phyloP scores from a whole-genome alignment of 2,888 invertebrate genomes.

The Drosophila demipolita region DNA sequence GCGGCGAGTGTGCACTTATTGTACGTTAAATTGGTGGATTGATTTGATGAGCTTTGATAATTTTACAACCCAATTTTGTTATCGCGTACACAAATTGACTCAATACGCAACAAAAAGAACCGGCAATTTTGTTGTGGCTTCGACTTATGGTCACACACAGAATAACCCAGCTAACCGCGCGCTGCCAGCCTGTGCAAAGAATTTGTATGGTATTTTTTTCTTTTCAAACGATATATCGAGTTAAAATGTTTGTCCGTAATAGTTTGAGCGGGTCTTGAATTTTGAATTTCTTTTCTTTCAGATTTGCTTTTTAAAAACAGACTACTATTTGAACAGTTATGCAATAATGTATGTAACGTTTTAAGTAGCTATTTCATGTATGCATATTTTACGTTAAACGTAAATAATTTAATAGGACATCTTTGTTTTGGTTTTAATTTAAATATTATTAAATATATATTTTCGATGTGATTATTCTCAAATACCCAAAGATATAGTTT shows the following conservation, averaged over 20 bases:
- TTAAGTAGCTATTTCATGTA: background rate
- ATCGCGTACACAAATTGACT: conserved; percentile 19
- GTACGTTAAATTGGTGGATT: background rate
- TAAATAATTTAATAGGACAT: background rate
- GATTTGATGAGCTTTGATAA: conserved; percentile 30
- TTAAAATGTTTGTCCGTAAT: background rate
- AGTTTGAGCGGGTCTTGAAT: background rate
- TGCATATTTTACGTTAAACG: background rate
- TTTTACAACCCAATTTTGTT: conserved; percentile 35
- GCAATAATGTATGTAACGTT: background rate
- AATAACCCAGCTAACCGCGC: conserved; percentile 10
- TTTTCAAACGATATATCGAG: background rate
- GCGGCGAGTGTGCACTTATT: background rate
- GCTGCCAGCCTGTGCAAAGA: conserved; percentile 18
- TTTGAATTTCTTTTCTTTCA: background rate
- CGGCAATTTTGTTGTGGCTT: conserved; percentile 13
- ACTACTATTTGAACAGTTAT: background rate
- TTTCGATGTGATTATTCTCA: background rate
- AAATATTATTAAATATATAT: background rate
- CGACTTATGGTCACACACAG: conserved; percentile 10
- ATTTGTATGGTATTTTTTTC: conserved; percentile 3
- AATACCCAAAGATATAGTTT: background rate
- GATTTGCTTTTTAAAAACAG: background rate
- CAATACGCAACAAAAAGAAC: background rate
- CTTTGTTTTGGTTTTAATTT: background rate